Conservation (phyloP, 2,888 invertebrate genomes). For the Aspidapion aeneum region DNA sequence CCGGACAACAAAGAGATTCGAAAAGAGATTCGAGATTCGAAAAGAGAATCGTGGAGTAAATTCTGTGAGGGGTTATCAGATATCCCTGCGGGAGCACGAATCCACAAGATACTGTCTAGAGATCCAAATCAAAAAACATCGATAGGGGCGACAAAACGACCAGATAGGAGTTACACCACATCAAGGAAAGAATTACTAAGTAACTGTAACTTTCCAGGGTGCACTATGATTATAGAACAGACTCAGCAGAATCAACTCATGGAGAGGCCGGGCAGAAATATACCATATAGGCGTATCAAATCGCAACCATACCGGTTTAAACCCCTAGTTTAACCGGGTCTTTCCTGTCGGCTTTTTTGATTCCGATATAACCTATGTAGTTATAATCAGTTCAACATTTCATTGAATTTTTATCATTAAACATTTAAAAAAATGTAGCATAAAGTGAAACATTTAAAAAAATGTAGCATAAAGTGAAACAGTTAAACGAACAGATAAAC, state of each 20-base stretch:
- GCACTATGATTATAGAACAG: neutral
- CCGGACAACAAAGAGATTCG: slow-evolving; percentile 9
- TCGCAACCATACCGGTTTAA: no score
- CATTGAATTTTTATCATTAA: no score
- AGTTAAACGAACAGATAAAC: no score
- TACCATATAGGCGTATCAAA: neutral
- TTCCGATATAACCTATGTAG: no score
- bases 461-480: no score
- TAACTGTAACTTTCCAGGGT: neutral
- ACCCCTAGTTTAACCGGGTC: no score
- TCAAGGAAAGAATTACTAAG: neutral
- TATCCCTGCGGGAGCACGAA: slow-evolving; percentile 1
- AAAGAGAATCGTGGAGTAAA: slow-evolving; percentile 12
- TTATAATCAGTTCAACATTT: no score
- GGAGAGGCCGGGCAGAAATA: neutral
- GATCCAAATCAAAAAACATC: neutral
- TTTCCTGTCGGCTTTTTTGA: no score
- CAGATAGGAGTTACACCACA: neutral
- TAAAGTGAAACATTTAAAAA: no score
- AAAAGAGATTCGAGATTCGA: no score
- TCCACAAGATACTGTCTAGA: slow-evolving; percentile 7
- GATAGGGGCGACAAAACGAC: neutral
- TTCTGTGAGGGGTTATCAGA: slow-evolving; percentile 11
- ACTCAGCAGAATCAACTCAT: no score
- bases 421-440: no score